A percentile compares a stretch with the other conserved stretches of the same genome.
Evolutionary conservation across 2,797 vertebrate genomes (phyloP).

Genomic region (Acrossocheilus fasciatus): DNA sequence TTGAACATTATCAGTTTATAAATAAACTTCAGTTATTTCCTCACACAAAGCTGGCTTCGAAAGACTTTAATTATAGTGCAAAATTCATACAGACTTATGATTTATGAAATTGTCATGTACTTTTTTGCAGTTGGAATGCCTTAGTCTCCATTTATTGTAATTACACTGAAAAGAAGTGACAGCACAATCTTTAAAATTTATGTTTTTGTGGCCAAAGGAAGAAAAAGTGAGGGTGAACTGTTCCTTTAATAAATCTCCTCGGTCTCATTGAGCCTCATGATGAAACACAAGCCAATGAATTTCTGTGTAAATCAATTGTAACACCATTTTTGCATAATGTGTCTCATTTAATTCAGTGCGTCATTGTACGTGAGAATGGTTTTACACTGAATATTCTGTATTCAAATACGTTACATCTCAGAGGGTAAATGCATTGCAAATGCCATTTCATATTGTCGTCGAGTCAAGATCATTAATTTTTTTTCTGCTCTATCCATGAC

Average conservation of each 20-base stretch:
- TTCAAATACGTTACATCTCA: neutral
- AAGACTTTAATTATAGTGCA: neutral
- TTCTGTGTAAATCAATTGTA: neutral
- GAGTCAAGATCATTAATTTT: neutral
- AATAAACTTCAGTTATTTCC: neutral
- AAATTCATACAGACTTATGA: neutral
- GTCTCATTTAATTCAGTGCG: neutral
- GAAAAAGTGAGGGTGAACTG: neutral
- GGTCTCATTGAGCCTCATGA: neutral
- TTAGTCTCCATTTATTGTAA: neutral
- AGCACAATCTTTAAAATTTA: neutral
- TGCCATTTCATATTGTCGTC: neutral
- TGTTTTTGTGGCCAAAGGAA: constrained; percentile 9
- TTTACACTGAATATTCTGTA: constrained; percentile 2
- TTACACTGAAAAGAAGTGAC: neutral
- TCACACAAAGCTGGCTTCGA: neutral
- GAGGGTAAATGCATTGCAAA: neutral
- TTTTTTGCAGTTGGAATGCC: neutral
- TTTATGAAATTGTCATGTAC: neutral
- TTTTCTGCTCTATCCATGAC: constrained; percentile 16
- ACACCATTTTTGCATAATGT: neutral
- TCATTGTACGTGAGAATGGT: neutral
- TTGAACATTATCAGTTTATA: neutral
- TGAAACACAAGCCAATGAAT: neutral
- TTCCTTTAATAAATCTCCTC: neutral